Evolutionary conservation across 2,113 vertebrate genomes (phyloP), one percentile per base, ranked within the genome.

Genomic region (Ifrita kowaldi): DNA sequence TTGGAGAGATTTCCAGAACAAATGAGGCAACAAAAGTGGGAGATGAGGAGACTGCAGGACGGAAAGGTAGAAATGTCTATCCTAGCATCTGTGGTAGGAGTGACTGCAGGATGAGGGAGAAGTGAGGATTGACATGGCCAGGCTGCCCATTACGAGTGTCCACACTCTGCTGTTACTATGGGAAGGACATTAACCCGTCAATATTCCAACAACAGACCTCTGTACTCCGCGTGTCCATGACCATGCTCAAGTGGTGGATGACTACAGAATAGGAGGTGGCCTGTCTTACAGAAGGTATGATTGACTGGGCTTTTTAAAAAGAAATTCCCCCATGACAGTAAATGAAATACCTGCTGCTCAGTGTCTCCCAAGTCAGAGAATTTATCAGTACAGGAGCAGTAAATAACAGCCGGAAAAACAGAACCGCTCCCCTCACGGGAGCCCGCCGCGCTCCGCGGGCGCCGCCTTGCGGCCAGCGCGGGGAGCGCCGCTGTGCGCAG

Each of bases 221-320:
- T 2, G 39, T 16, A 0, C 16, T 9, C 12, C 3, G 5, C 3
- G 7, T 3, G n/a, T 16, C 39, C 5, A 1, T 1, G 8, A 7
- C 12, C 60, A 7, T 0, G 10, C 49, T 8, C 28, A 27, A 17
- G 41, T 0, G 14, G 4, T 1, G 12, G 3, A 9, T 15, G 24
- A 10, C 12, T 42, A 16, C 8, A 23, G 47, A 76, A 86, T 62
- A 27, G 3, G 3, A 59, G 22, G 5, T 0, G 15, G 9, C 22
- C 39, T 23, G 17, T 0, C 0, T 9, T 28, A 59, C 33, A 55
- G 23, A 47, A n/a, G 4, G 15, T 23, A 23, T 5, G 27, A 35
- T 0, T 52, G 49, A 18, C 42, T 32, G 2, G 6, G 13, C 5
- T n/a, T 63, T 35, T 60, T 3, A 9, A 33, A 69, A 67, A 68